Evolutionary conservation across 1,140 invertebrate species (phyloP).

Genomic region (Drosophila pachea): DNA sequence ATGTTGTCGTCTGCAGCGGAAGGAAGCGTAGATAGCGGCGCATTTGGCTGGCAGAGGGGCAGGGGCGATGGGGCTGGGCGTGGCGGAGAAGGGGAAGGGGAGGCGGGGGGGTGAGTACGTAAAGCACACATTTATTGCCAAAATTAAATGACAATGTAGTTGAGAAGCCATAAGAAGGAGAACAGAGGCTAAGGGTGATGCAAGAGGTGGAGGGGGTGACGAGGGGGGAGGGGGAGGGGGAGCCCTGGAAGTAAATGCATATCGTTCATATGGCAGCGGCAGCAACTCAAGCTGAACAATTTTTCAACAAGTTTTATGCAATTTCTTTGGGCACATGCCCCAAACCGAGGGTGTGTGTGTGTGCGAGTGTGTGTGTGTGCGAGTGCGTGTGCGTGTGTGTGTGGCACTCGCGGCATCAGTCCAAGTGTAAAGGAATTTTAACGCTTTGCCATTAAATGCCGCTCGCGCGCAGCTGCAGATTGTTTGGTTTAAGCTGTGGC

Average conservation of each 20-base stretch:
- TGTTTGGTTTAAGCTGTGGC: slow-evolving; percentile 66
- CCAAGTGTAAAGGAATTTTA: slow-evolving; percentile 75
- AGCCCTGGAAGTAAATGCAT: slow-evolving; percentile 4
- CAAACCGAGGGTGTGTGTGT: background rate
- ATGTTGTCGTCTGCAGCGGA: slow-evolving; percentile 49
- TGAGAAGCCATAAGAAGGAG: slow-evolving; percentile 42
- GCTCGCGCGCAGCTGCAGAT: slow-evolving; percentile 57
- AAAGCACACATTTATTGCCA: slow-evolving; percentile 73
- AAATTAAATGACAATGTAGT: slow-evolving; percentile 77
- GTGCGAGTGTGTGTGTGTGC: background rate
- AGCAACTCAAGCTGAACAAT: slow-evolving; percentile 48
- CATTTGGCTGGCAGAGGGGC: background rate
- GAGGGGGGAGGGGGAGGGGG: background rate
- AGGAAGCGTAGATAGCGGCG: slow-evolving; percentile 1
- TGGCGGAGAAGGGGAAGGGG: background rate
- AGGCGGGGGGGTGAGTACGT: background rate
- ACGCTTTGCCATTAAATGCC: slow-evolving; percentile 64
- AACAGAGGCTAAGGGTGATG: background rate
- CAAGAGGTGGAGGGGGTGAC: background rate
- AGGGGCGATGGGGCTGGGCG: background rate
- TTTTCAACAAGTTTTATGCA: slow-evolving; percentile 70
- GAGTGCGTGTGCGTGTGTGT: slow-evolving; percentile 25
- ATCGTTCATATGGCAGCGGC: slow-evolving; percentile 34
- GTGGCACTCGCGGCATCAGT: slow-evolving; percentile 46
- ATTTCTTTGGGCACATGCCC: slow-evolving; percentile 33